Percentiles rank a stretch among this genome's conserved stretches.
Evolutionary conservation across 2,797 vertebrate genomes (phyloP).

Genomic region (Brotula barbata): DNA sequence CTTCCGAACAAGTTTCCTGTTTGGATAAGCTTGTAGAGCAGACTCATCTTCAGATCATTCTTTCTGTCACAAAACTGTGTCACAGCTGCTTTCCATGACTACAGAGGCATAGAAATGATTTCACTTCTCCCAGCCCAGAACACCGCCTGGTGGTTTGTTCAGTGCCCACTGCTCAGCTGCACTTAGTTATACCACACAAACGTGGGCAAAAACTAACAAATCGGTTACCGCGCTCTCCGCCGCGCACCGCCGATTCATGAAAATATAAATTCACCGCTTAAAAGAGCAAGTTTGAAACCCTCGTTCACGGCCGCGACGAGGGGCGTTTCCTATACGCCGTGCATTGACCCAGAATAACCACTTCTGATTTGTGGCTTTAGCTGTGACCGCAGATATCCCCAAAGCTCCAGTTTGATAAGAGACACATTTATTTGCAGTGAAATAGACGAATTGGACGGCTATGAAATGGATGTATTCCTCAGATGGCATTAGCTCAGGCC

Average conservation of each 20-base stretch:
- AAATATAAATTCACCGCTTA: slow-evolving; percentile 7
- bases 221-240: background rate
- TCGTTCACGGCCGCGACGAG: slow-evolving; percentile 5
- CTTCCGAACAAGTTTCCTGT: too few species aligned
- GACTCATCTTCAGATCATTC: background rate
- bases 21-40: too few species aligned
- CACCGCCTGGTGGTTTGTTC: background rate
- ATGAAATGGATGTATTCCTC: slow-evolving; percentile 65
- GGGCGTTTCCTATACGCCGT: slow-evolving; percentile 28
- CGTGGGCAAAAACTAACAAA: background rate
- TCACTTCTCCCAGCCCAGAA: background rate
- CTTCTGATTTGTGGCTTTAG: slow-evolving; percentile 27
- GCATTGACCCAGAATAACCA: slow-evolving; percentile 35
- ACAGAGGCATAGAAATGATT: background rate
- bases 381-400: slow-evolving; percentile 48
- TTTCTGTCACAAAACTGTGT: background rate
- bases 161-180: background rate
- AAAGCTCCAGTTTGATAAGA: slow-evolving; percentile 63
- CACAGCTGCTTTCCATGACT: background rate
- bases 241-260: background rate
- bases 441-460: slow-evolving; percentile 52
- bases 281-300: slow-evolving; percentile 20
- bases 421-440: slow-evolving; percentile 53
- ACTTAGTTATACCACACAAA: slow-evolving; percentile 4
- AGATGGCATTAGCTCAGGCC: slow-evolving; percentile 58